Percentiles rank a stretch among this genome's conserved stretches.
Conservation (phyloP, 2,888 invertebrate genomes). For the Nemapogon koenigi region DNA sequence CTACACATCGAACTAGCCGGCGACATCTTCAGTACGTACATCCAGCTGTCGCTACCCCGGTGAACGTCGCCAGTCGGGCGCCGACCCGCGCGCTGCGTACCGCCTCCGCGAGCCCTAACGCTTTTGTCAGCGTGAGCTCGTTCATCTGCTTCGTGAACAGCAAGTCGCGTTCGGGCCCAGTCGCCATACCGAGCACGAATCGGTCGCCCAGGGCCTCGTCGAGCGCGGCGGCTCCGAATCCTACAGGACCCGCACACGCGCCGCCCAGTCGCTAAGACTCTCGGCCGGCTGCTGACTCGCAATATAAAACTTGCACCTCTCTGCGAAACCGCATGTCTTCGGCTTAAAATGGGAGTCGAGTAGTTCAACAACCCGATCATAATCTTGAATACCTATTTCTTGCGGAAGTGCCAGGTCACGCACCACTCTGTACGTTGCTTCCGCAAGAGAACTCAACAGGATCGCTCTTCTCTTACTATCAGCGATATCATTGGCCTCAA, state of each 20-base stretch:
- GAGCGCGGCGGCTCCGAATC: background rate
- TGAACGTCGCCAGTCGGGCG: background rate
- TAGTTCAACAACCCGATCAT: conserved; percentile 14
- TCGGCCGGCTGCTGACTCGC: conserved; percentile 19
- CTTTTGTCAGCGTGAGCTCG: conserved; percentile 2
- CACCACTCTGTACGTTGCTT: conserved; percentile 16
- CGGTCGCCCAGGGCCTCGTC: background rate
- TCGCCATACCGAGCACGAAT: conserved; percentile 2
- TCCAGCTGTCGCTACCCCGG: no score
- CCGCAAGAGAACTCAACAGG: conserved; percentile 17
- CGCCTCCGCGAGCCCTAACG: background rate
- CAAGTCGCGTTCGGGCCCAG: background rate
- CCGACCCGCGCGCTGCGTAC: conserved; percentile 2
- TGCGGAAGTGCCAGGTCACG: conserved; percentile 17
- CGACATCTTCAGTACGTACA: background rate
- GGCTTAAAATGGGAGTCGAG: conserved; percentile 16
- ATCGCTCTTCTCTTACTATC: no score
- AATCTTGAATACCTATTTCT: conserved; percentile 15
- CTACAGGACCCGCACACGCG: conserved; percentile 3
- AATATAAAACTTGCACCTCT: conserved; percentile 17
- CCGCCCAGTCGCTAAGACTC: conserved; percentile 12
- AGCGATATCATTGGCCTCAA: no score
- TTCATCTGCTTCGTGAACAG: conserved; percentile 1
- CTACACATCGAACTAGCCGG: background rate
- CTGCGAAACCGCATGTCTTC: conserved; percentile 14